Conservation (phyloP, 2,797 vertebrate genomes). For the Steatocranus sp. region DNA sequence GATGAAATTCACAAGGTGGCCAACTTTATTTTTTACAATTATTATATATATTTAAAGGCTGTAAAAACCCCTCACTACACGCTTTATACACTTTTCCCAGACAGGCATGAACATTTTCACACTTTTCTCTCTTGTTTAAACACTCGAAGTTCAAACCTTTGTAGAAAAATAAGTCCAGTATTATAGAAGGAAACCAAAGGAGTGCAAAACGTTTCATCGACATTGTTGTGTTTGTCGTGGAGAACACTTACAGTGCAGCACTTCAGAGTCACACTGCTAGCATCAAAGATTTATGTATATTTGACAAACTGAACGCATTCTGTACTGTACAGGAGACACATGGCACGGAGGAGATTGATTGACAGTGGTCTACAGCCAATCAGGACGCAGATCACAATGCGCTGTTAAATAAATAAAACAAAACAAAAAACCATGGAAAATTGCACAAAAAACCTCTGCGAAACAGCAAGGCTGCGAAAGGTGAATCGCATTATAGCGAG, state of each 20-base stretch:
- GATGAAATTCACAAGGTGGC: background rate
- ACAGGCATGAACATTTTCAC: background rate
- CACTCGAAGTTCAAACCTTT: background rate
- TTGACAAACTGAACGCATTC: rapidly evolving
- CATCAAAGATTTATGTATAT: background rate
- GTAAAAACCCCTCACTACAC: background rate
- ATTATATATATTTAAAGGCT: background rate
- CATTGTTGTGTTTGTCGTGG: background rate
- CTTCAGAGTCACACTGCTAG: background rate
- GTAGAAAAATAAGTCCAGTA: background rate
- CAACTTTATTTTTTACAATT: background rate
- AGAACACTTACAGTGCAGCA: background rate
- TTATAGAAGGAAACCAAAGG: background rate
- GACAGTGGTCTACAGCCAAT: background rate
- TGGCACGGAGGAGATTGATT: rapidly evolving
- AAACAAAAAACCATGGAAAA: background rate
- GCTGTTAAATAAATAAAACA: background rate
- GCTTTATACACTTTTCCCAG: background rate
- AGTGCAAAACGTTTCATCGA: rapidly evolving
- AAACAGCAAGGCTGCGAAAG: background rate
- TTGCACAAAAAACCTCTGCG: rapidly evolving
- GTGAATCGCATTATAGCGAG: rapidly evolving
- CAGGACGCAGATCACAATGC: rapidly evolving
- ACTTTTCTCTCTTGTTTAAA: background rate
- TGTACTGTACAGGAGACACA: rapidly evolving